Percentiles rank a stretch among this genome's conserved stretches.
Conservation (phyloP, 2,113 vertebrate species). For the Cryptomyrus ogoouensis region DNA sequence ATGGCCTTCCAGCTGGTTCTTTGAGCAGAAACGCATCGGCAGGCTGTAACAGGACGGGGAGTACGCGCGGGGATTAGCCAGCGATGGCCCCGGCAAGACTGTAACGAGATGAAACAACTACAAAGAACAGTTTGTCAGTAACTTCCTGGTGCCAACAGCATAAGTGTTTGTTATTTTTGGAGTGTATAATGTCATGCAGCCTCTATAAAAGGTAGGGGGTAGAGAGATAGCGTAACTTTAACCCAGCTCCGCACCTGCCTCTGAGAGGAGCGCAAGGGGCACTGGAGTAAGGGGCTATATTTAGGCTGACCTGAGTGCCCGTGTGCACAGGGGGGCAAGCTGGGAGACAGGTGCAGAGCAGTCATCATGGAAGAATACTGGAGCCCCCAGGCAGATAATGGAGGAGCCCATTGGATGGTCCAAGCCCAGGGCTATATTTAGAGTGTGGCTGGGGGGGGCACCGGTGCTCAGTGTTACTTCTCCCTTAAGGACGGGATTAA, state of each 20-base stretch:
- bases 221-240: constrained; percentile 41
- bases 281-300: constrained; percentile 46
- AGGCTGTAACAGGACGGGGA: not conserved
- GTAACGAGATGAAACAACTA: not conserved
- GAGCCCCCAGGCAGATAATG: constrained; percentile 53
- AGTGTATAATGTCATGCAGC: constrained; percentile 44
- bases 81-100: not conserved
- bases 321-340: constrained; percentile 41
- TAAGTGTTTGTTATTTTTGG: constrained; percentile 48
- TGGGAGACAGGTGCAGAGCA: constrained; percentile 60
- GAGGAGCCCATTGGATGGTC: constrained; percentile 47
- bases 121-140: constrained; percentile 28
- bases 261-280: constrained; percentile 28
- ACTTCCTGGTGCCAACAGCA: constrained; percentile 44
- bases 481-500: constrained; percentile 15
- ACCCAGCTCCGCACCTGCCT: constrained; percentile 28
- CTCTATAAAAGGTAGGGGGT: constrained; percentile 56
- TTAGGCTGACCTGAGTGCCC: constrained; percentile 60
- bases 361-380: constrained; percentile 60
- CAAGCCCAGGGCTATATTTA: constrained; percentile 51
- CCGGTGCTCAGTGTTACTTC: not conserved
- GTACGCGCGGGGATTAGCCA: not conserved
- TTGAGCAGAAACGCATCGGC: not conserved
- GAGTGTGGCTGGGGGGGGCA: constrained; percentile 21
- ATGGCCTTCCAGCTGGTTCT: not conserved